These are phyloP conservation scores for Lepidochitona cinerea DNA, from an alignment of 2,888 invertebrate species.

Conservation along the genomic window DNA sequence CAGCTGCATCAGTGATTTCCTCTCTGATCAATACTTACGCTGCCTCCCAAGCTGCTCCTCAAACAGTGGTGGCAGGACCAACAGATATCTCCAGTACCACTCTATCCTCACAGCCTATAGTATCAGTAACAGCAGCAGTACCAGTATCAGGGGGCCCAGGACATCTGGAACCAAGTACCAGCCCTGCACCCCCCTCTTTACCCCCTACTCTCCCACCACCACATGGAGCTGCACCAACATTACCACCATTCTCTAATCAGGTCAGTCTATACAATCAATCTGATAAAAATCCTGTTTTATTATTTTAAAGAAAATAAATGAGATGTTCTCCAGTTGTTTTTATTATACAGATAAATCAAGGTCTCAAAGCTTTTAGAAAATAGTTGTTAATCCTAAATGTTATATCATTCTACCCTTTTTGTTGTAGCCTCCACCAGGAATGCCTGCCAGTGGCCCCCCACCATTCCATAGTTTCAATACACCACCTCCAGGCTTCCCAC, in stretches of 20 bases:
- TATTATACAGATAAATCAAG: no score
- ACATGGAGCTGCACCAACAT: neutral
- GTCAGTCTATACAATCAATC: neutral
- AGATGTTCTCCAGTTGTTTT: no score
- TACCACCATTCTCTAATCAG: neutral
- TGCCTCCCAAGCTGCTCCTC: neutral
- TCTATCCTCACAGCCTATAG: neutral
- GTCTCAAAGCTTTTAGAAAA: no score
- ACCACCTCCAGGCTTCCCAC: conserved; percentile 58
- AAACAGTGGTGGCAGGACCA: neutral
- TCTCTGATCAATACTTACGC: neutral
- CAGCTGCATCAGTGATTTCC: neutral
- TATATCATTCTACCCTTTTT: no score
- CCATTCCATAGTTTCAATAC: conserved; percentile 25
- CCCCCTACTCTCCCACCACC: neutral
- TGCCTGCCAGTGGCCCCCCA: conserved; percentile 9
- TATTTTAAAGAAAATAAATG: no score
- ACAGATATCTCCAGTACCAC: neutral
- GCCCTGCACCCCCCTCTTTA: neutral
- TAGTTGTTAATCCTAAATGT: no score
- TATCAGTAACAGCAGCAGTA: neutral
- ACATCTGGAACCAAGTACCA: neutral
- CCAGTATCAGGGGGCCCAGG: neutral
- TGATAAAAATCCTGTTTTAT: no score
- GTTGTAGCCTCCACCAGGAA: neutral